phyloP scores from a whole-genome alignment of 2,888 invertebrate species.

The Lysandra coridon region DNA sequence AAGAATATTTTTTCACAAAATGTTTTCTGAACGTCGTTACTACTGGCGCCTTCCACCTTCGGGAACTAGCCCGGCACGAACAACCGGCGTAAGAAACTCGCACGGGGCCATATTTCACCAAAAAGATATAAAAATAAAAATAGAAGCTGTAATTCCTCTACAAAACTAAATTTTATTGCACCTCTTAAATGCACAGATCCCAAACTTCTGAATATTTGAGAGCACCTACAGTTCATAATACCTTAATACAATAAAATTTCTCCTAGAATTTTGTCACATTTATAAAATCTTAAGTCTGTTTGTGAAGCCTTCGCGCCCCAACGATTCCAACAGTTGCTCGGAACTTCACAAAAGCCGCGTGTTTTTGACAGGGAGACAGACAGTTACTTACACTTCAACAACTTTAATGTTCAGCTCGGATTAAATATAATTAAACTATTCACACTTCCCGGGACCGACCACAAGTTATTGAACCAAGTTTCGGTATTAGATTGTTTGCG shows the following conservation, averaged over 20 bases:
- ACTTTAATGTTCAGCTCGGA: background rate
- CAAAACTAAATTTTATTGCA: too few species aligned
- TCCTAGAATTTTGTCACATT: background rate
- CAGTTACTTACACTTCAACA: background rate
- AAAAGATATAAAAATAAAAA: too few species aligned
- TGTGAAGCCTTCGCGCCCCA: conserved; percentile 21
- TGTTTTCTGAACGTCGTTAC: too few species aligned
- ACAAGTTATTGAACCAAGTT: background rate
- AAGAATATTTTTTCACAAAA: too few species aligned
- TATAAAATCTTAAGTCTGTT: conserved; percentile 9
- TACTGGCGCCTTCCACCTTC: too few species aligned
- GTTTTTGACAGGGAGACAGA: conserved; percentile 25
- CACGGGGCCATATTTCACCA: too few species aligned
- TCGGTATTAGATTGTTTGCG: background rate
- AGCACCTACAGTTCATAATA: background rate
- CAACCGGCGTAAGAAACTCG: too few species aligned
- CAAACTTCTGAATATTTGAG: too few species aligned
- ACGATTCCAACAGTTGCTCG: conserved; percentile 13
- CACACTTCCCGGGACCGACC: background rate
- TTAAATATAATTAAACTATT: conserved; percentile 1
- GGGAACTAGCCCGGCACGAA: too few species aligned
- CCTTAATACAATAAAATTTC: background rate
- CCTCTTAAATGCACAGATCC: too few species aligned
- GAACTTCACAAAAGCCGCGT: conserved; percentile 21
- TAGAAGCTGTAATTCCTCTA: too few species aligned